Percentiles rank a stretch among this genome's conserved stretches.
These are phyloP conservation scores for Euwallacea similis DNA, from an alignment of 1,140 invertebrate species.

Conservation along the genomic window DNA sequence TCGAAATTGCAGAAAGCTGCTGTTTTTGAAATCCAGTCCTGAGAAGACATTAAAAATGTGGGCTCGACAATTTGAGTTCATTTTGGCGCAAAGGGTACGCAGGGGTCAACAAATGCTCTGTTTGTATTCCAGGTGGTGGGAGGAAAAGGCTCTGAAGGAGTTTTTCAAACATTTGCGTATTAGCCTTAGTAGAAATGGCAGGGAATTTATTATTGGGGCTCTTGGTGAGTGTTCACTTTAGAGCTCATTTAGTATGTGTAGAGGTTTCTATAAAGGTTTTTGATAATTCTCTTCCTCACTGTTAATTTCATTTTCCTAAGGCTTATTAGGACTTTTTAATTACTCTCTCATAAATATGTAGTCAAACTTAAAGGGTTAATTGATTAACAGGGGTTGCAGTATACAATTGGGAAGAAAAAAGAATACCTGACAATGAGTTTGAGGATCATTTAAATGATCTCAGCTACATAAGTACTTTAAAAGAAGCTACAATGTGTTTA, in stretches of 20 bases:
- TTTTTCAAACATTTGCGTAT: conserved; percentile 58
- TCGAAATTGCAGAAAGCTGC: conserved; percentile 24
- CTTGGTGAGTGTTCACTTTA: conserved; percentile 43
- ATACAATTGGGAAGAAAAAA: conserved; percentile 61
- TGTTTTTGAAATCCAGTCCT: conserved; percentile 26
- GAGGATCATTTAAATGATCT: conserved; percentile 57
- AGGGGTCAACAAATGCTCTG: conserved; percentile 64
- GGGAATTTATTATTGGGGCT: conserved; percentile 55
- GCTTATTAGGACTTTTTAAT: not conserved
- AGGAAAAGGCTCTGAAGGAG: conserved; percentile 60
- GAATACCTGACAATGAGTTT: conserved; percentile 59
- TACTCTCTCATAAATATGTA: not conserved
- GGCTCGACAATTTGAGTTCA: conserved; percentile 64
- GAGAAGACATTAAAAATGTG: conserved; percentile 55
- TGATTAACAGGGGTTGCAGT: conserved; percentile 40
- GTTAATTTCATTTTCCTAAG: not conserved
- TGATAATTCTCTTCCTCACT: not conserved
- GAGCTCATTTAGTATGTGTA: conserved; percentile 1
- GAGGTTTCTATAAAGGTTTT: too few relatives aligned
- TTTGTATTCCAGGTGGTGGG: conserved; percentile 65
- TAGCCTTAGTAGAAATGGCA: conserved; percentile 52
- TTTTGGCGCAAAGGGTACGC: conserved; percentile 63
- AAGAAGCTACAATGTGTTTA: conserved; percentile 59
- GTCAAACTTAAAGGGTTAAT: not conserved
- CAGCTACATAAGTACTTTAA: conserved; percentile 57